phyloP scores from a whole-genome alignment of 2,888 invertebrate genomes.

The Rutpela maculata region DNA sequence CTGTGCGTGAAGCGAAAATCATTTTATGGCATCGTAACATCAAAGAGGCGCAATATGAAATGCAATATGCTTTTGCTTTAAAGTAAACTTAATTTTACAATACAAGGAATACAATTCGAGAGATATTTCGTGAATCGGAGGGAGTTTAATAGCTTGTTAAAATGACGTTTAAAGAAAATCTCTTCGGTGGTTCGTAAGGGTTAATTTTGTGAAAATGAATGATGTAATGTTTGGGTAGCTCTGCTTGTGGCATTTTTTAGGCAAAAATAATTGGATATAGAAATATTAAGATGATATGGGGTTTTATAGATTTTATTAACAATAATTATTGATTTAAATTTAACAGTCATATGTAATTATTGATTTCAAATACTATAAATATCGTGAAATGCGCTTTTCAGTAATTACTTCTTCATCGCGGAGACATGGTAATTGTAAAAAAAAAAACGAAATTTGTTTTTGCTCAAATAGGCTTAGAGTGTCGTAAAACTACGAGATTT shows the following conservation, averaged over 20 bases:
- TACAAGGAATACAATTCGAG: conserved; percentile 19
- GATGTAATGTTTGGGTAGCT: not conserved
- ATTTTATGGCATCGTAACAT: conserved; percentile 59
- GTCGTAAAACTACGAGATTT: too few species aligned
- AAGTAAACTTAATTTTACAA: conserved; percentile 50
- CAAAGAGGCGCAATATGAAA: conserved; percentile 56
- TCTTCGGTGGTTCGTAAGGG: not conserved
- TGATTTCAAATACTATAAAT: too few species aligned
- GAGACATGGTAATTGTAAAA: too few species aligned
- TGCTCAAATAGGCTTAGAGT: too few species aligned
- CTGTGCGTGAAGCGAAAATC: conserved; percentile 63
- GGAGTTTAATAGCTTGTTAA: conserved; percentile 13
- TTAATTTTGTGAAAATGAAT: conserved; percentile 9
- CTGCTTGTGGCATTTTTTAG: not conserved
- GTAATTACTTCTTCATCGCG: too few species aligned
- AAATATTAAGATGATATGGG: not conserved
- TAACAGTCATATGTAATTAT: too few species aligned
- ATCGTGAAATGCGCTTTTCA: too few species aligned
- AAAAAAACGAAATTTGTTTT: too few species aligned
- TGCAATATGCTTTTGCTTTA: conserved; percentile 39
- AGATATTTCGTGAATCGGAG: conserved; percentile 10
- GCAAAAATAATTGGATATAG: not conserved
- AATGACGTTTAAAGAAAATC: conserved; percentile 5
- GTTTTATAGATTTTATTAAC: too few species aligned
- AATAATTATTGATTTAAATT: too few species aligned